These are phyloP conservation scores for Ianthella basta DNA, from an alignment of 37 sponge, comb jelly and placozoan species.

Conservation along the genomic window DNA sequence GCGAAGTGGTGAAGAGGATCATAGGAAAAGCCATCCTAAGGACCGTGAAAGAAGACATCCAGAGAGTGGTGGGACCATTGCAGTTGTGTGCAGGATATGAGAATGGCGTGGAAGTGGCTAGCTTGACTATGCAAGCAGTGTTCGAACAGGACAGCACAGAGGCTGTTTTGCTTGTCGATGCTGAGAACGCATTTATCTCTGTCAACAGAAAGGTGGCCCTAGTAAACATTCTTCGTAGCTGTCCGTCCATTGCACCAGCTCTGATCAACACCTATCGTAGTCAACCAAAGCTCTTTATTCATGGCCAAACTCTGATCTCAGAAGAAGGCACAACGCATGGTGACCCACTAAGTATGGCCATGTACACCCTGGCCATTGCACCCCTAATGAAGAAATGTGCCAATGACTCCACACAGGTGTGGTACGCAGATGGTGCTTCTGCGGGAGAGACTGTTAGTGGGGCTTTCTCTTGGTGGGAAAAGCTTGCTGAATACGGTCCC, in stretches of 20 bases:
- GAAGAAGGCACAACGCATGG: constrained; percentile 29
- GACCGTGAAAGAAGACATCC: constrained; percentile 20
- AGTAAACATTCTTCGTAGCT: constrained; percentile 4
- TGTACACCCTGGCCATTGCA: constrained; percentile 18
- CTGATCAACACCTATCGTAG: constrained; percentile 16
- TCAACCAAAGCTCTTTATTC: constrained; percentile 18
- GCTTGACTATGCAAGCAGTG: neutral
- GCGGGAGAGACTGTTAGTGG: neutral
- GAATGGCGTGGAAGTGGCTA: constrained; percentile 20
- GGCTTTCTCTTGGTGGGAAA: constrained; percentile 5
- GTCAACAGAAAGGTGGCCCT: neutral
- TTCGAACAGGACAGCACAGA: constrained; percentile 5
- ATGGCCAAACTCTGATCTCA: constrained; percentile 3
- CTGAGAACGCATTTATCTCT: constrained; percentile 9
- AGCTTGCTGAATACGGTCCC: constrained; percentile 3
- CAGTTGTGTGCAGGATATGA: constrained; percentile 14
- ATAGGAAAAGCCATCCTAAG: neutral
- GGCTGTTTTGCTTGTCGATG: neutral
- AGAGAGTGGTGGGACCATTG: neutral
- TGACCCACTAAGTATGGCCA: constrained; percentile 21
- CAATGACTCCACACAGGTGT: neutral
- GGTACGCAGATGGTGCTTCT: constrained; percentile 28
- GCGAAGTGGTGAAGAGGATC: neutral
- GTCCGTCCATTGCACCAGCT: constrained; percentile 9
- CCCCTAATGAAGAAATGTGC: constrained; percentile 22